phyloP scores from a whole-genome alignment of 1,140 invertebrate genomes.

The Cyphomyrmex costatus region DNA sequence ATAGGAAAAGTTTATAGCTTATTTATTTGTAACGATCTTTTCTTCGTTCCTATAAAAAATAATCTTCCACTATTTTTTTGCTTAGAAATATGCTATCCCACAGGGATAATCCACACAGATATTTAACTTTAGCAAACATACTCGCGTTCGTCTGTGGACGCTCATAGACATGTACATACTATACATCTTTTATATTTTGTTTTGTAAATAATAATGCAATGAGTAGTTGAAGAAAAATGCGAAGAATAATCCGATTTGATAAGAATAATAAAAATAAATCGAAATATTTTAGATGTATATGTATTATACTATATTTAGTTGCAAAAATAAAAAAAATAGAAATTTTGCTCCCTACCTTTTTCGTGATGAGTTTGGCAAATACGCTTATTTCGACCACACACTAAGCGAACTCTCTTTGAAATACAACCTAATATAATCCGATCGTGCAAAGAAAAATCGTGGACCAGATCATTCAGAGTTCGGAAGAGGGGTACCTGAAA shows the following conservation, averaged over 20 bases:
- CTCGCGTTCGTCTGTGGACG: background rate
- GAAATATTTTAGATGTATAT: background rate
- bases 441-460: constrained; percentile 62
- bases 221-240: background rate
- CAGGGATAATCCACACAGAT: background rate
- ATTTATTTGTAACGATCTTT: background rate
- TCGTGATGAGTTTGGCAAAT: constrained; percentile 12
- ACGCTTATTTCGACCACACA: background rate
- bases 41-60: background rate
- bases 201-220: constrained; percentile 6
- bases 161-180: background rate
- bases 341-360: background rate
- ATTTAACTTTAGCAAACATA: background rate
- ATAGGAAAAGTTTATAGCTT: background rate
- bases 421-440: constrained; percentile 62
- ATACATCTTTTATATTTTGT: background rate
- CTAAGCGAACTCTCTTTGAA: constrained; percentile 57
- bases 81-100: background rate
- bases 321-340: background rate
- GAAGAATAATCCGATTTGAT: background rate
- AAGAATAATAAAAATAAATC: background rate
- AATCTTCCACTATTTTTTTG: background rate
- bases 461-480: constrained; percentile 57
- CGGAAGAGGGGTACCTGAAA: constrained; percentile 70
- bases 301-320: background rate